Evolutionary conservation across 2,797 vertebrate genomes (phyloP).

Genomic region (Phalloptychus januarius): DNA sequence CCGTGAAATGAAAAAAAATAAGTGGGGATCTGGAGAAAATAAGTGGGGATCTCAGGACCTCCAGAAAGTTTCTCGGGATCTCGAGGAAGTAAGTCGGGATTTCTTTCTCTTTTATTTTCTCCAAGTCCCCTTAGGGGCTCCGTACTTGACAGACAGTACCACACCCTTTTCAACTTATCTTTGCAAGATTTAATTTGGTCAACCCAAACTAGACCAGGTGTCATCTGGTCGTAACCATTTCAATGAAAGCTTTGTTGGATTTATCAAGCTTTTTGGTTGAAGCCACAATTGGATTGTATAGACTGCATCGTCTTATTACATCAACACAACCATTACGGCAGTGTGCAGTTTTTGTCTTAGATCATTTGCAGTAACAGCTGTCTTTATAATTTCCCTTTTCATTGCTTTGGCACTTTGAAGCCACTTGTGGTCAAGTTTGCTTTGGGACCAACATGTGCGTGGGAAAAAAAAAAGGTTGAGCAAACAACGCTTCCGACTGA

Average conservation of each 20-base stretch:
- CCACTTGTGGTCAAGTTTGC: slow-evolving; percentile 63
- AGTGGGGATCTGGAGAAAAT: no score
- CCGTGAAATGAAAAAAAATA: no score
- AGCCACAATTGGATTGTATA: slow-evolving; percentile 64
- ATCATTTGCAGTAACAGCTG: slow-evolving; percentile 74
- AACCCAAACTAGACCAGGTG: no score
- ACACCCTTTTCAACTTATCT: neutral
- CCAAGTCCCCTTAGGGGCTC: no score
- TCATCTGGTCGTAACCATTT: neutral
- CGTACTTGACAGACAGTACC: neutral
- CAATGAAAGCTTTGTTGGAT: neutral
- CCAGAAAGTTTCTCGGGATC: no score
- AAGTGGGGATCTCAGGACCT: no score
- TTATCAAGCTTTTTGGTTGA: neutral
- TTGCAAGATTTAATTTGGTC: neutral
- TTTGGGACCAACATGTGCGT: slow-evolving; percentile 49
- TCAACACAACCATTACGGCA: slow-evolving; percentile 55
- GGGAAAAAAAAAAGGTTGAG: slow-evolving; percentile 49
- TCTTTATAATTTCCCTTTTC: slow-evolving; percentile 70
- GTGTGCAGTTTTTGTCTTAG: slow-evolving; percentile 60
- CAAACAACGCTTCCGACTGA: slow-evolving; percentile 70
- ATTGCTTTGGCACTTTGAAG: slow-evolving; percentile 61
- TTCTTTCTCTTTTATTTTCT: no score
- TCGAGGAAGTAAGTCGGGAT: no score
- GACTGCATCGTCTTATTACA: slow-evolving; percentile 49